Evolutionary conservation across 2,888 invertebrate genomes (phyloP), one percentile per base, ranked within the genome.

Genomic region (Chaetoderma sp.): DNA sequence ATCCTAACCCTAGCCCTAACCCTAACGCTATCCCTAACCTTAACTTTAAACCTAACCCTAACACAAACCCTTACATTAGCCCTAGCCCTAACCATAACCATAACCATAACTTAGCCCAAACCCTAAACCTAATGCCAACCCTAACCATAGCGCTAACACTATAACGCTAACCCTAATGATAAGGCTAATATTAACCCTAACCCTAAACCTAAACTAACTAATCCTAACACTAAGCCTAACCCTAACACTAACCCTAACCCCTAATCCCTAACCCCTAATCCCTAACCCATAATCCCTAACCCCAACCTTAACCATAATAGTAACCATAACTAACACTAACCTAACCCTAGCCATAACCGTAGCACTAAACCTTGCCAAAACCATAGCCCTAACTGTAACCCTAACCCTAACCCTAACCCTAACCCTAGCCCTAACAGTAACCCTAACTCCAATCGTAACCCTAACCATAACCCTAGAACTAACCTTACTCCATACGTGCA

Each of bases 281-380:
- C n/a, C n/a, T n/a, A n/a, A n/a, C 54, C 28, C 60, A 44, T 33
- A 25, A 33, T 54, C 59, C 59, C 65, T 55, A 64, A 59, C 64
- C 67, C 62, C 50, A 58, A 55, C 55, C 67, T 64, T 66, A 58
- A 60, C 63, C 63, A 57, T 57, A 49, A 63, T 66, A 18, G 21
- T 61, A 58, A 55, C 60, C 61, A 60, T 57, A 57, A 28, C 32
- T 58, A 57, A 61, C 65, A 64, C 65, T 65, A 62, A 68, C 50
- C 64, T 64, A 54, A 61, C 64, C 57, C 63, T 60, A 63, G 60
- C 63, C 60, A 60, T 60, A 60, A 63, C 63, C 68, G 54, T 50
- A 61, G 58, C 64, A 64, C 62, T 59, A 65, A 61, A 63, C 61
- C 57, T 56, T 60, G 59, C 58, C 65, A 52, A 66, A 66, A 56